Conservation (phyloP, 2,888 invertebrate species). For the Spodoptera exigua region DNA sequence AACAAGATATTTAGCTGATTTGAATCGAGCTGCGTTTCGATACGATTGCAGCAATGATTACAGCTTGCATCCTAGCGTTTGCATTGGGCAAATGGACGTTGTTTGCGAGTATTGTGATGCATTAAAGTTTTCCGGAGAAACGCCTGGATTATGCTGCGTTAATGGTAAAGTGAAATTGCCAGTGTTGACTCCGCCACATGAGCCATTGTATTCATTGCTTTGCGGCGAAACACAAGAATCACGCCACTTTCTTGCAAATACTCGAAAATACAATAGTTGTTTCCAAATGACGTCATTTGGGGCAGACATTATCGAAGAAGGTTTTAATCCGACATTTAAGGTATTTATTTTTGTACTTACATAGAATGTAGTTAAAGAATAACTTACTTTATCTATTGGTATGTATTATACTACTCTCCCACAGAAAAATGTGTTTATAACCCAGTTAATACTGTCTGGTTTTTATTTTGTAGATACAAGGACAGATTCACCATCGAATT, state of each 20-base stretch:
- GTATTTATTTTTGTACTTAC: no score
- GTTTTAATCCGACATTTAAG: no score
- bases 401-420: no score
- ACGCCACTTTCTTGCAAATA: background rate
- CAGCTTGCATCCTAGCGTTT: background rate
- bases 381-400: no score
- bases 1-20: no score
- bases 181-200: background rate
- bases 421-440: no score
- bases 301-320: no score
- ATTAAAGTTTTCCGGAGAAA: background rate
- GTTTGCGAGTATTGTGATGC: background rate
- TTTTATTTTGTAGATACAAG: background rate
- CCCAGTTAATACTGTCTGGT: no score
- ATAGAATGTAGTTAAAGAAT: no score
- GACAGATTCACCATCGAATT: conserved; percentile 1
- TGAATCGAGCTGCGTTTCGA: background rate
- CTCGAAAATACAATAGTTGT: background rate
- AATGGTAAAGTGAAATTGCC: background rate
- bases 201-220: conserved; percentile 2
- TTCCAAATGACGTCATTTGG: conserved; percentile 10
- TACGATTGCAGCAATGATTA: background rate
- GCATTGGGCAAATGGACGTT: background rate
- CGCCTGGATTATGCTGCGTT: background rate
- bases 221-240: background rate